Evolutionary conservation across 2,113 vertebrate species (phyloP).

Genomic region (Cyanoderma ruficeps): DNA sequence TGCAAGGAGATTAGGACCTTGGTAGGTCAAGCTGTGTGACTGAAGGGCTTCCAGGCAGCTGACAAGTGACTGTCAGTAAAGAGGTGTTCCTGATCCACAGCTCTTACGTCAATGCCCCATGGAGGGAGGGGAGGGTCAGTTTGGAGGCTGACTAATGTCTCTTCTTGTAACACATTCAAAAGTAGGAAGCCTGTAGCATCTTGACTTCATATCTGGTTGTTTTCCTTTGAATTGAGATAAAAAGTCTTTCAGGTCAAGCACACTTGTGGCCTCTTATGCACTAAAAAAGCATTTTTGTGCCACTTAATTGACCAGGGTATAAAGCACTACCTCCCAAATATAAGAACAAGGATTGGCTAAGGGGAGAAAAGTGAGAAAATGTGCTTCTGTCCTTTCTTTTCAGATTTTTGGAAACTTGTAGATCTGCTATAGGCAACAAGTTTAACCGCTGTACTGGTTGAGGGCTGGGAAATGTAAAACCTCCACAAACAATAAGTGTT

Average conservation of each 20-base stretch:
- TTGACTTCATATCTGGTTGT: neutral
- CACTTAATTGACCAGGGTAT: neutral
- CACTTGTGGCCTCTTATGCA: neutral
- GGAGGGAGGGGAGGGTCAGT: neutral
- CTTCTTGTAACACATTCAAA: neutral
- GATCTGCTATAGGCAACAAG: neutral
- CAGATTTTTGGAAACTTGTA: neutral
- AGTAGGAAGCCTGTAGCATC: neutral
- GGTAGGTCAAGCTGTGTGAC: neutral
- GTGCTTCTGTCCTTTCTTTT: neutral
- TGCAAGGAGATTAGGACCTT: neutral
- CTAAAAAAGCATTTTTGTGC: neutral
- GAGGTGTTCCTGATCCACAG: neutral
- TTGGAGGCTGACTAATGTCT: neutral
- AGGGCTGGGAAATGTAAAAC: neutral
- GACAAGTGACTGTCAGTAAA: neutral
- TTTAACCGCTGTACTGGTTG: neutral
- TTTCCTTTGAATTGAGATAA: neutral
- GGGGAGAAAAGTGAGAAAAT: neutral
- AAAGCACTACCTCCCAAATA: neutral
- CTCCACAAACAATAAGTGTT: neutral
- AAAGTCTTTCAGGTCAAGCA: neutral
- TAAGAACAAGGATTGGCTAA: neutral
- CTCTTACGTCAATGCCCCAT: rapidly evolving
- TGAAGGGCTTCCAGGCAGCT: neutral